Percentiles rank a stretch among this genome's conserved stretches.
Evolutionary conservation across 2,888 invertebrate genomes (phyloP).

Genomic region (Dryomyza anilis): DNA sequence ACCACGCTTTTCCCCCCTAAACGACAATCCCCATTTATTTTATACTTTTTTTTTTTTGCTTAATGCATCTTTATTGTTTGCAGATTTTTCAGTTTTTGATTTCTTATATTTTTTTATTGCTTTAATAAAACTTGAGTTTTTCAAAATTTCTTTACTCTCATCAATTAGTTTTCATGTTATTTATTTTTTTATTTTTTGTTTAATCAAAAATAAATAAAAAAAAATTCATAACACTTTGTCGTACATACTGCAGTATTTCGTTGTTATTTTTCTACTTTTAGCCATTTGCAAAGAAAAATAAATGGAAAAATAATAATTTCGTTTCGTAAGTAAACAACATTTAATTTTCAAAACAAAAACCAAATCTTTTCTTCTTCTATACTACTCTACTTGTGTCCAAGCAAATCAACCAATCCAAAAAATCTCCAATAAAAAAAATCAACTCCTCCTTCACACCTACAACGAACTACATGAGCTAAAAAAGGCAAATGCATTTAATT

Average conservation of each 20-base stretch:
- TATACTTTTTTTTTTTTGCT: too few relatives aligned
- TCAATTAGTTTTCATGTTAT: slow-evolving; percentile 1
- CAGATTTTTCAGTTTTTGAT: not conserved
- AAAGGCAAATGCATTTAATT: not conserved
- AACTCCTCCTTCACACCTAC: not conserved
- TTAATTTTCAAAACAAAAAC: too few relatives aligned
- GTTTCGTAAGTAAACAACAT: slow-evolving; percentile 21
- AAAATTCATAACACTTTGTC: too few relatives aligned
- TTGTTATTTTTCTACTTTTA: slow-evolving; percentile 26
- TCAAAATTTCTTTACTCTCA: not conserved
- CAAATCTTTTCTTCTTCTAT: too few relatives aligned
- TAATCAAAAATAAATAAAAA: too few relatives aligned
- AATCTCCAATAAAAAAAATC: too few relatives aligned
- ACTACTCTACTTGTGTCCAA: too few relatives aligned
- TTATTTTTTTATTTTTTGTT: slow-evolving; percentile 1
- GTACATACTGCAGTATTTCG: slow-evolving; percentile 14
- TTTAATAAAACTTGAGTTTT: not conserved
- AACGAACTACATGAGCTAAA: not conserved
- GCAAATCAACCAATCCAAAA: too few relatives aligned
- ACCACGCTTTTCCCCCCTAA: too few relatives aligned
- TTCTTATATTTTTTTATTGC: not conserved
- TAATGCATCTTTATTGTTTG: too few relatives aligned
- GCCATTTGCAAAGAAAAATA: slow-evolving; percentile 30
- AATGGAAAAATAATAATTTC: slow-evolving; percentile 23
- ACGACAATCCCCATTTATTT: too few relatives aligned